These are phyloP conservation scores for Accipiter cooperii DNA, from an alignment of 2,113 vertebrate species.

Conservation along the genomic window DNA sequence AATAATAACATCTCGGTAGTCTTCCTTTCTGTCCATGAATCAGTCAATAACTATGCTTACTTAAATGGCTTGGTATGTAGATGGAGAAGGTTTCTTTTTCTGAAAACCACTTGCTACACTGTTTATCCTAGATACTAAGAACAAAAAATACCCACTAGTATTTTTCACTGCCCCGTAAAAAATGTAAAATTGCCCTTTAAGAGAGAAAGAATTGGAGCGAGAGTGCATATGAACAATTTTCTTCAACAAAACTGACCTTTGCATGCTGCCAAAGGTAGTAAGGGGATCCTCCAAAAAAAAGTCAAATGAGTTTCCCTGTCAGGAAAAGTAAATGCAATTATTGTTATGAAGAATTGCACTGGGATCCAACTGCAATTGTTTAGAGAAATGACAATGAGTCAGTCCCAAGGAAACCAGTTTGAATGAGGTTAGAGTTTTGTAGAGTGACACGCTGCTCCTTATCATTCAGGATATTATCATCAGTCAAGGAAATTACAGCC, in stretches of 20 bases:
- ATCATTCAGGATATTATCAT: not conserved
- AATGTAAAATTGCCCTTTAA: not conserved
- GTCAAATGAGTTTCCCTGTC: not conserved
- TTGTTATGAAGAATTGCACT: not conserved
- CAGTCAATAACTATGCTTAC: not conserved
- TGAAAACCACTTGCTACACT: not conserved
- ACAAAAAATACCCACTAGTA: not conserved
- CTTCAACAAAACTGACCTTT: not conserved
- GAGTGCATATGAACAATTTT: not conserved
- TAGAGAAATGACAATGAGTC: not conserved
- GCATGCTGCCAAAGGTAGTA: not conserved
- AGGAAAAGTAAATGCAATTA: not conserved
- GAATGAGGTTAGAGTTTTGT: not conserved
- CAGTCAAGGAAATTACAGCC: not conserved
- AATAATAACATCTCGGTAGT: not conserved
- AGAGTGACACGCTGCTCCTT: not conserved
- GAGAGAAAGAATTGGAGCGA: not conserved
- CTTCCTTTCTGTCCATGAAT: not conserved
- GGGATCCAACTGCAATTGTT: not conserved
- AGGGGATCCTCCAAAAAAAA: not conserved
- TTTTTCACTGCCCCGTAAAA: not conserved
- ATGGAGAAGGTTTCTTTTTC: not conserved
- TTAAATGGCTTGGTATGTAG: not conserved
- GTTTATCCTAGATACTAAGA: not conserved
- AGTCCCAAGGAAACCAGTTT: not conserved